These are phyloP conservation scores for Hemibagrus guttatus DNA, from an alignment of 2,797 vertebrate species.

Conservation along the genomic window DNA sequence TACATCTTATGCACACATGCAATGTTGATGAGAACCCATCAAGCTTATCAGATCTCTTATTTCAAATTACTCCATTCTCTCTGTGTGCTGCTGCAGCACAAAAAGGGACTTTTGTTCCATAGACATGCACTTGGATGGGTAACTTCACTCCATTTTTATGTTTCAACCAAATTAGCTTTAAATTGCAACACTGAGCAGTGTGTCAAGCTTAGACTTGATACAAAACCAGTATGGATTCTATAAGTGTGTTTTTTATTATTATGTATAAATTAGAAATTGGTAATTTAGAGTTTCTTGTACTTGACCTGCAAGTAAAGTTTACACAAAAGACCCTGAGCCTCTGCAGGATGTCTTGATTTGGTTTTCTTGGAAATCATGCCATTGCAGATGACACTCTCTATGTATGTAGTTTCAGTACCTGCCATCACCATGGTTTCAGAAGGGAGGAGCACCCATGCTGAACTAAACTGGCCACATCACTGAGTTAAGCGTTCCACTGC, in stretches of 20 bases:
- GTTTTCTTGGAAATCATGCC: constrained; percentile 23
- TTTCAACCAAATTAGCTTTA: not conserved
- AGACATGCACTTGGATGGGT: not conserved
- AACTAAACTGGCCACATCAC: constrained; percentile 66
- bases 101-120: not conserved
- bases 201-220: too few relatives aligned
- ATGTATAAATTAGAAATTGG: not conserved
- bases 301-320: not conserved
- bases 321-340: not conserved
- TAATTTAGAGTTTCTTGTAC: not conserved
- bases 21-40: constrained; percentile 34
- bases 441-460: constrained; percentile 59
- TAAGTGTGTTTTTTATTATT: not conserved
- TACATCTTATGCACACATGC: constrained; percentile 18
- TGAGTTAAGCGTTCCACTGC: constrained; percentile 52
- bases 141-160: not conserved
- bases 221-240: not conserved
- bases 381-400: constrained; percentile 11
- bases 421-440: constrained; percentile 55
- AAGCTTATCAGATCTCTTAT: constrained; percentile 8
- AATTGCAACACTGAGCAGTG: not conserved
- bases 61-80: constrained; percentile 7
- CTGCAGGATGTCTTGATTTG: not conserved
- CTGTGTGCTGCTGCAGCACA: not conserved
- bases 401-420: constrained; percentile 31